Evolutionary conservation across 2,113 vertebrate species (phyloP), one percentile per base, ranked within the genome.

Genomic region (Brienomyrus brachyistius): DNA sequence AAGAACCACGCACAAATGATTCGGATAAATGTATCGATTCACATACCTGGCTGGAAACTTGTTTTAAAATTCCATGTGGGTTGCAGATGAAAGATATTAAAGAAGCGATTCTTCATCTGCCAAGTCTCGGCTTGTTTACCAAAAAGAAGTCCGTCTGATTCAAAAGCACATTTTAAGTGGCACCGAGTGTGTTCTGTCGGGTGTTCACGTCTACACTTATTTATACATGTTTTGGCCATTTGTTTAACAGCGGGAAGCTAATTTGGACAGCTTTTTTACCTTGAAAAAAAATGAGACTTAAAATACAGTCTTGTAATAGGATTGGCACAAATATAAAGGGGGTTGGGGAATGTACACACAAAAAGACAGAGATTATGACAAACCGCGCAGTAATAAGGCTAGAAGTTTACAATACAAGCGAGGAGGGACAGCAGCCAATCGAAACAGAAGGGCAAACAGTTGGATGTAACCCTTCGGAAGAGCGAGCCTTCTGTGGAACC

Each of bases 381-480:
- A 54, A 35, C 15, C 15, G 21, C 43, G 7, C 9, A 17, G 48
- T 87, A 87, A 87, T 87, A 87, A 87, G 85, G 27, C 85, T 87
- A 6, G 31, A 87, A 87, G 85, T 87, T 54, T 54, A 40, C 85
- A 87, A 87, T 35, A 87, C 85, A 87, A 86, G 85, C 51, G 27
- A 31, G 27, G 85, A 86, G 31, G 51, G n/a, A 51, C 11, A 40
- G 27, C 23, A 35, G 85, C 85, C 85, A 87, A 54, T 87, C 27
- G n/a, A 54, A 87, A 87, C 85, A 87, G 85, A 87, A 87, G 85
- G 85, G 27, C 85, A 87, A 56, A 54, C 85, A 87, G 85, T 87
- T 87, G 85, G 85, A 87, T 35, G 27, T 35, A 87, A 54, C 27
- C 50, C 85, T 54, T 87, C 85, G 31, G 51, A 87, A 56, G 85